Percentiles rank a stretch among this genome's conserved stretches.
These are phyloP conservation scores for Todiramphus saurophagus DNA, from an alignment of 2,113 vertebrate genomes.

Conservation along the genomic window DNA sequence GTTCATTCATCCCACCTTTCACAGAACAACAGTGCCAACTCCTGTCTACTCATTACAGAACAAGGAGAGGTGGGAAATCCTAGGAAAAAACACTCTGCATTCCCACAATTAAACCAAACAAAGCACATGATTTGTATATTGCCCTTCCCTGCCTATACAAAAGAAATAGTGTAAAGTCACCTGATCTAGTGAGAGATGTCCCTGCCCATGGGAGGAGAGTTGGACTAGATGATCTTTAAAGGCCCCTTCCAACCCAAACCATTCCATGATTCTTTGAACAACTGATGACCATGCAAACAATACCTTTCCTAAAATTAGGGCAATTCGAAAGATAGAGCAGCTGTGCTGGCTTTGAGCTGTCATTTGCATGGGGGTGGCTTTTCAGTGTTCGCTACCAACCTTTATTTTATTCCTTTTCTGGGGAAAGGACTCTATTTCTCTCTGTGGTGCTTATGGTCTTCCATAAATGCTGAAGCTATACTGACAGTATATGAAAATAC, in stretches of 20 bases:
- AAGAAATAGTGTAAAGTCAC: fast-evolving
- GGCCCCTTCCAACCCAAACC: background rate
- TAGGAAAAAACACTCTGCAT: background rate
- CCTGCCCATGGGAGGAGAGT: background rate
- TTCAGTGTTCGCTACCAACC: background rate
- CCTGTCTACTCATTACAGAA: background rate
- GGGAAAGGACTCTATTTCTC: background rate
- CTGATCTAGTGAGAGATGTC: background rate
- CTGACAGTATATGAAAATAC: background rate
- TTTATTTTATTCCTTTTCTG: background rate
- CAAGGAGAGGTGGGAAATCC: background rate
- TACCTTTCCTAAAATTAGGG: background rate
- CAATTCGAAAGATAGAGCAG: background rate
- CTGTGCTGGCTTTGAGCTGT: background rate
- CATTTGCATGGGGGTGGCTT: background rate
- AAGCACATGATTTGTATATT: background rate
- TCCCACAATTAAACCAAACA: background rate
- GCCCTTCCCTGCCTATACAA: background rate
- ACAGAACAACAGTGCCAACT: background rate
- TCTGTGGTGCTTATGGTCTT: background rate
- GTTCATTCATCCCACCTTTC: background rate
- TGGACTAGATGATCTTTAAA: background rate
- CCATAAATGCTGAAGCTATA: background rate
- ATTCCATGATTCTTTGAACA: background rate
- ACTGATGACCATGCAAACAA: background rate